phyloP scores from a whole-genome alignment of 2,888 invertebrate genomes.

The Formica aserva region DNA sequence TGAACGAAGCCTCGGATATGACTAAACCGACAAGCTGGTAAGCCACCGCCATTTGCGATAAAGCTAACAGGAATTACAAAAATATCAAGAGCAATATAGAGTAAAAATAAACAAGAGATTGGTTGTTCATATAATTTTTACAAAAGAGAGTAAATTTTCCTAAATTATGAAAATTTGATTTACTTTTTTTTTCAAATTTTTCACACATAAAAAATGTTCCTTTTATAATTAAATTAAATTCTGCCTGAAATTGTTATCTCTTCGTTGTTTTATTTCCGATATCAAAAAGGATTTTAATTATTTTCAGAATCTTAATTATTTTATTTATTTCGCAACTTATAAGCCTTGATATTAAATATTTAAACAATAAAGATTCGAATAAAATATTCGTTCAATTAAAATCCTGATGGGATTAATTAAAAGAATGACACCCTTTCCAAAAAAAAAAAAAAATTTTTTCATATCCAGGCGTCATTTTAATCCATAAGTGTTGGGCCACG shows the following conservation, averaged over 20 bases:
- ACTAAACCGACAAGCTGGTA: neutral
- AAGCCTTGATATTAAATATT: neutral
- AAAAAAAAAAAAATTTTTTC: too few species aligned
- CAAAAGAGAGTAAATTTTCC: neutral
- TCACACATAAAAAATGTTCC: neutral
- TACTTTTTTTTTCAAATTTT: neutral
- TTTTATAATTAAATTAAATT: neutral
- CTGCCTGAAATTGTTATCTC: neutral
- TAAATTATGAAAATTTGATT: neutral
- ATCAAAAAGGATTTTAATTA: neutral
- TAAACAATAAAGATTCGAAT: neutral
- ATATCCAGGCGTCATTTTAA: neutral
- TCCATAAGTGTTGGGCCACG: neutral
- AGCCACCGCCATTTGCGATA: neutral
- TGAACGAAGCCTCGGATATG: neutral
- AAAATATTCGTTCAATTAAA: neutral
- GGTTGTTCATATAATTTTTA: neutral
- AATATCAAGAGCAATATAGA: too few species aligned
- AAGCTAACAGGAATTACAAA: neutral
- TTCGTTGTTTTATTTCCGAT: neutral
- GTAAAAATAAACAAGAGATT: neutral
- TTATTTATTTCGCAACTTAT: slow-evolving; percentile 3
- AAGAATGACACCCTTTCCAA: neutral
- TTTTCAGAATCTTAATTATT: neutral
- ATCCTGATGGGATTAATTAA: neutral